Evolutionary conservation across 2,888 invertebrate genomes (phyloP).

Genomic region (Melitaea athalia): DNA sequence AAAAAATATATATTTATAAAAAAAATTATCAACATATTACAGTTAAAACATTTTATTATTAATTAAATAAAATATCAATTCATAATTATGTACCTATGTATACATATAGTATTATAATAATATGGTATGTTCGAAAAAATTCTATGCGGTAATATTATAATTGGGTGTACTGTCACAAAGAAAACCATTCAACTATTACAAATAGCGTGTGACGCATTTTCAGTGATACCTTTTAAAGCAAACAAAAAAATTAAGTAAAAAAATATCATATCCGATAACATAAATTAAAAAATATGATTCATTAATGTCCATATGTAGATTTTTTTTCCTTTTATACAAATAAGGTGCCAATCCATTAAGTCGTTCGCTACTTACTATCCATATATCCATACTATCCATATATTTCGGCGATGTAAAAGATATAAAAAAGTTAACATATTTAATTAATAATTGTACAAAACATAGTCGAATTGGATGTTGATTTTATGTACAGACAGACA

Average conservation of each 20-base stretch:
- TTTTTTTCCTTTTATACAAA: too few relatives aligned
- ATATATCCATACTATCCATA: too few relatives aligned
- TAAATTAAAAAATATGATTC: too few relatives aligned
- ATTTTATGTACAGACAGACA: too few relatives aligned
- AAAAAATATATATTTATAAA: neutral
- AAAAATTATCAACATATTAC: constrained; percentile 11
- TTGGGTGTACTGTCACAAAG: constrained; percentile 39
- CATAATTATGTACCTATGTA: constrained; percentile 43
- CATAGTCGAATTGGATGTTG: too few relatives aligned
- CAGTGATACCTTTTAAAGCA: constrained; percentile 18
- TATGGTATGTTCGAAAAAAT: constrained; percentile 39
- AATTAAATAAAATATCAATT: constrained; percentile 25
- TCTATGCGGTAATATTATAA: constrained; percentile 48
- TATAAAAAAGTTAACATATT: too few relatives aligned
- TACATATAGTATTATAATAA: constrained; percentile 35
- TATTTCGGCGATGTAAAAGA: too few relatives aligned
- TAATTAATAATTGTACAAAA: too few relatives aligned
- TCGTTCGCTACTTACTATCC: too few relatives aligned
- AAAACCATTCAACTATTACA: constrained; percentile 27
- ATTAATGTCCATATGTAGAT: too few relatives aligned
- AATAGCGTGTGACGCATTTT: constrained; percentile 30
- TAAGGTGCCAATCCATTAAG: too few relatives aligned
- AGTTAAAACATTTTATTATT: constrained; percentile 18
- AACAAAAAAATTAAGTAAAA: neutral
- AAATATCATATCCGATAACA: neutral